Percentiles rank a stretch among this genome's conserved stretches.
phyloP scores from a whole-genome alignment of 2,797 vertebrate species.

The Microhierax caerulescens region DNA sequence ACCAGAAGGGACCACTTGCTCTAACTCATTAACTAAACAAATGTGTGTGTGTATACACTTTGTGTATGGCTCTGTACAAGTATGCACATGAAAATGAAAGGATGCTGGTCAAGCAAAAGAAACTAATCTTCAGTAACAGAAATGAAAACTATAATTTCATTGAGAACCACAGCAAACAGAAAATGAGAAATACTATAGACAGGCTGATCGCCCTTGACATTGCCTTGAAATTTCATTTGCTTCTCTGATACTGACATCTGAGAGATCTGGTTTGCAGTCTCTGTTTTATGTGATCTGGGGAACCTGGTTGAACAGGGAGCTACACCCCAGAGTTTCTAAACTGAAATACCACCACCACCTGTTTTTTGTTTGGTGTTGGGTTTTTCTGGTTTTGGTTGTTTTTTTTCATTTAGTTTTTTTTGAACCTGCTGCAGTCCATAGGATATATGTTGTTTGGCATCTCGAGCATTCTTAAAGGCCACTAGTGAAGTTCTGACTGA shows the following conservation, averaged over 20 bases:
- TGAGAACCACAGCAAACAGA: not conserved
- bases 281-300: not conserved
- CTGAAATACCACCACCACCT: not conserved
- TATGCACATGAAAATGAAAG: accelerated
- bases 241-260: not conserved
- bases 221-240: not conserved
- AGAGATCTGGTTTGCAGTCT: not conserved
- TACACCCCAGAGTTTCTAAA: not conserved
- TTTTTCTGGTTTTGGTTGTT: no score
- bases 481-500: not conserved
- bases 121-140: not conserved
- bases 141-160: not conserved
- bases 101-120: not conserved
- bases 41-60: no score
- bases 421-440: not conserved
- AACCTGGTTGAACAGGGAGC: not conserved
- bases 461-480: not conserved
- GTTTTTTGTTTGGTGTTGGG: not conserved
- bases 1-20: not conserved
- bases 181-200: not conserved
- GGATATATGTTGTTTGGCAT: not conserved
- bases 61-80: not conserved
- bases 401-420: no score
- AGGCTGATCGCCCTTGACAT: not conserved
- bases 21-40: not conserved